Evolutionary conservation across 2,888 invertebrate species (phyloP), one percentile per base, ranked within the genome.

Genomic region (Polyploca ridens): DNA sequence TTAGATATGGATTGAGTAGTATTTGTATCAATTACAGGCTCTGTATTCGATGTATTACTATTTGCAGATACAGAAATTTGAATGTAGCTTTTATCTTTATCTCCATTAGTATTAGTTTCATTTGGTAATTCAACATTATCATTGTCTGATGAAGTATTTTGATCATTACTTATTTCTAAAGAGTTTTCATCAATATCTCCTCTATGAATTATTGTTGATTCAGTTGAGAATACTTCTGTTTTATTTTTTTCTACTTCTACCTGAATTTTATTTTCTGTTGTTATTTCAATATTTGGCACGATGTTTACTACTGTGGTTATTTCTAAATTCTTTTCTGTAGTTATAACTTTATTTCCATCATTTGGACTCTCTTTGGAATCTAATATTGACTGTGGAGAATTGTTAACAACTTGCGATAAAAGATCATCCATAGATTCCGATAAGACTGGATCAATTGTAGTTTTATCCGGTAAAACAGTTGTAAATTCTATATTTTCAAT

Each of bases 351-450:
- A 3, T 64, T 66, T 14, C 67, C 64, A 41, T 75, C 70, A 33
- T 71, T 68, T 27, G 57, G 8, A 46, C 63, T 69, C 57, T 73
- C 69, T 44, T 82, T 75, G 13, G 83, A 71, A 49, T 77, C 73
- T 41, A 83, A 33, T 60, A 86, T 80, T 11, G 84, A 70, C 68
- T 88, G 83, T 0, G 88, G 88, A 27, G 77, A 79, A 74, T 87
- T 80, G 74, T 93, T 84, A 6, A 90, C 91, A 64, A 94, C 87
- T 83, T 94, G 94, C n/a, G 91, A 94, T n/a, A 94, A 54, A 72
- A 94, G 82, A 77, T 94, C 93, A 64, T 84, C 91, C 89, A 94
- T 93, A 3, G 94, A 94, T 70, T 90, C 93, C 1, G 92, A 88
- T 69, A 94, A 78, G 69, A 91, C 83, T 62, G 89, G 85, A 74